Conservation (phyloP, 2,888 invertebrate genomes). For the Luffia ferchaultella region DNA sequence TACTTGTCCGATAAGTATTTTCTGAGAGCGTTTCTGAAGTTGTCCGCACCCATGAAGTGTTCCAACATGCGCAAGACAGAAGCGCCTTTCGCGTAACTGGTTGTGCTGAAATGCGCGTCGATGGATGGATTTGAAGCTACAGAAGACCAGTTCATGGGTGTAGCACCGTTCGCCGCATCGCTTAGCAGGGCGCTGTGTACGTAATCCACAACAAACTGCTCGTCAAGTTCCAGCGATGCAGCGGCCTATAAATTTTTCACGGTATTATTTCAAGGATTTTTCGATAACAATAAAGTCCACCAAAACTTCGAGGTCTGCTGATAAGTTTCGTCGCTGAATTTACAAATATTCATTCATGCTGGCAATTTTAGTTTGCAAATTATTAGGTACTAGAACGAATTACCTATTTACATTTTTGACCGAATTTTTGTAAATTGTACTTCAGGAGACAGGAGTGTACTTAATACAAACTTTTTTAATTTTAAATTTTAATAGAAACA, state of each 20-base stretch:
- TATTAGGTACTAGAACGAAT: too few relatives aligned
- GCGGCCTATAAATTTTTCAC: slow-evolving; percentile 49
- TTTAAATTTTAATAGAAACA: too few relatives aligned
- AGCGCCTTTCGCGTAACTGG: slow-evolving; percentile 75
- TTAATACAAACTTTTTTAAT: too few relatives aligned
- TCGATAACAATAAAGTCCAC: too few relatives aligned
- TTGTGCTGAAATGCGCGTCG: slow-evolving; percentile 68
- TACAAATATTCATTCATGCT: too few relatives aligned
- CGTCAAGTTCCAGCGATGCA: slow-evolving; percentile 35
- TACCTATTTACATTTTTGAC: too few relatives aligned
- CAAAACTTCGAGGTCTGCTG: too few relatives aligned
- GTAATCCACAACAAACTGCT: slow-evolving; percentile 75
- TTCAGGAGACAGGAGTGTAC: too few relatives aligned
- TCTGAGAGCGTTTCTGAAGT: slow-evolving; percentile 65
- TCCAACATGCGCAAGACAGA: slow-evolving; percentile 72
- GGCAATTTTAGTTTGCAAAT: too few relatives aligned
- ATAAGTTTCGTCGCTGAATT: too few relatives aligned
- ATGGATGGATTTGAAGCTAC: slow-evolving; percentile 64
- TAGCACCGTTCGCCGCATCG: slow-evolving; percentile 56
- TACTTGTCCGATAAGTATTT: slow-evolving; percentile 66
- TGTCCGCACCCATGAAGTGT: slow-evolving; percentile 62
- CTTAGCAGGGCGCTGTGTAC: slow-evolving; percentile 69
- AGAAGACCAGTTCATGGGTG: slow-evolving; percentile 56
- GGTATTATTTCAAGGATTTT: too few relatives aligned
- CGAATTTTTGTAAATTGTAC: too few relatives aligned